Base-by-base conservation (phyloP, 2,113 vertebrate genomes). In the Dromaius novaehollandiae region DNA sequence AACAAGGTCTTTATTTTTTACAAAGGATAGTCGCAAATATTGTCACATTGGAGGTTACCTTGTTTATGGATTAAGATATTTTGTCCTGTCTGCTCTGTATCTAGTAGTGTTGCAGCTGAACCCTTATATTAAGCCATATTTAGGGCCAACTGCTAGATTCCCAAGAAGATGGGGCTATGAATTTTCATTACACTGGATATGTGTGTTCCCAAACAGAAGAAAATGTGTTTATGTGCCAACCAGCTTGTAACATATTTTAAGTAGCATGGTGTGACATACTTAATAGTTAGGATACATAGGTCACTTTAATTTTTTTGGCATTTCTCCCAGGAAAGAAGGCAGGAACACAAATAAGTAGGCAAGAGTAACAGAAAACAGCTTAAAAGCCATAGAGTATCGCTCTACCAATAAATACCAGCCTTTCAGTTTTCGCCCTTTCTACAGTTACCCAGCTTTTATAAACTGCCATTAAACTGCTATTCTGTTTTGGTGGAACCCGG, bases 231-330 rank as follows among this genome's bases (percentile, higher is more conserved):
- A n/a, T 92, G 46, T 93, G 83, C 84, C 76, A 95, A 9, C 51
- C 55, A 81, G 46, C 42, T 80, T 95, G 51, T 89, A 82, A 89
- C 70, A 53, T 90, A 90, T 84, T 93, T 95, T 92, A 90, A 86
- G 68, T 56, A 87, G 64, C 75, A 55, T 64, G 50, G 71, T 75
- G 68, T 90, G 83, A 75, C 80, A 82, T 76, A 81, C 19, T 91
- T 94, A 90, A 81, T 91, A 88, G 70, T 22, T 76, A 25, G 38
- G 18, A 90, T 91, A 55, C 73, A 79, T 80, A 92, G 91, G 86
- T 95, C 66, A 77, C 56, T 94, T 85, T 22, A 40, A 66, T 76
- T 92, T 85, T 85, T 93, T 75, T 90, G 78, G 38, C 88, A 53
- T 89, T 93, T 91, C 15, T 93, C 69, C 65, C 82, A 70, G 76